phyloP scores from a whole-genome alignment of 2,113 vertebrate species.

The Ascaphus truei region DNA sequence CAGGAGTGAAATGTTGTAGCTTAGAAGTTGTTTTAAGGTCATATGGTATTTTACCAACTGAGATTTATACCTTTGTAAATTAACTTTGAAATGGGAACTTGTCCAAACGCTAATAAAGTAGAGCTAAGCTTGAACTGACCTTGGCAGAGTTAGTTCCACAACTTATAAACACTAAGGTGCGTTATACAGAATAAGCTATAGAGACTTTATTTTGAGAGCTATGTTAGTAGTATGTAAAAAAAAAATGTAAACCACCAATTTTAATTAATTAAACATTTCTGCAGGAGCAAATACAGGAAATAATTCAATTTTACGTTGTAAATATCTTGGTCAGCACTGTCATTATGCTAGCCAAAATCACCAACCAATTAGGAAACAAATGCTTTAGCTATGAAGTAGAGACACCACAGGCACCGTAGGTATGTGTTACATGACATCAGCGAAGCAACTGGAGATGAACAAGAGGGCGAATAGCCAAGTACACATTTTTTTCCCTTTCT shows the following conservation, averaged over 20 bases:
- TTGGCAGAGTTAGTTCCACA: conserved; percentile 69
- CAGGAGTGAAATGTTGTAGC: conserved; percentile 51
- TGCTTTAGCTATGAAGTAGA: conserved; percentile 29
- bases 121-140: conserved; percentile 63
- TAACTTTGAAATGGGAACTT: conserved; percentile 61
- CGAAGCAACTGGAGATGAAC: conserved; percentile 29
- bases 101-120: conserved; percentile 71
- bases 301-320: conserved; percentile 51
- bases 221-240: conserved; percentile 68
- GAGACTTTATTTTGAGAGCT: conserved; percentile 65
- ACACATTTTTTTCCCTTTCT: background rate
- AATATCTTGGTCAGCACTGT: conserved; percentile 45
- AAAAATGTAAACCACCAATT: conserved; percentile 68
- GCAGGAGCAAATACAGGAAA: conserved; percentile 57
- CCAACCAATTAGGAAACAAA: conserved; percentile 36
- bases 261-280: conserved; percentile 68
- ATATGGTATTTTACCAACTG: conserved; percentile 59
- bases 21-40: conserved; percentile 59
- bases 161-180: conserved; percentile 76
- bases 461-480: background rate
- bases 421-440: conserved; percentile 17
- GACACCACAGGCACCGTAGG: conserved; percentile 7
- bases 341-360: conserved; percentile 36
- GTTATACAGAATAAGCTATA: conserved; percentile 65
- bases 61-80: conserved; percentile 61